Conservation (phyloP, 2,113 vertebrate species). For the Aplodontia rufa region DNA sequence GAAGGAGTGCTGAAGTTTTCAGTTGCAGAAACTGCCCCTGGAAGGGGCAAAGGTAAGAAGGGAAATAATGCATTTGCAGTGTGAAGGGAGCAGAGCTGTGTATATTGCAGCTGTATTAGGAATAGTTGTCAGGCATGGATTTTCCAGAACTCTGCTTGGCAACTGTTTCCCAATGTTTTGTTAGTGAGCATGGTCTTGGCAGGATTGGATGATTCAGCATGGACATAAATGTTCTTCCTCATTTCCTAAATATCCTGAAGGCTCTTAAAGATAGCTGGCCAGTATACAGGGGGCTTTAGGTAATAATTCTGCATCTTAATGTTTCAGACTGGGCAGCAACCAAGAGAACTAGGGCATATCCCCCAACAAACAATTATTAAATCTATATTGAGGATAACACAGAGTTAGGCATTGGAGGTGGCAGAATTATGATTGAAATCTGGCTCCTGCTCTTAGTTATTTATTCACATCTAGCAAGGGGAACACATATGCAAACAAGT, state of each 20-base stretch:
- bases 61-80: conserved; percentile 13
- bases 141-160: conserved; percentile 68
- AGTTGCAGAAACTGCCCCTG: background rate
- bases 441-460: conserved; percentile 42
- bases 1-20: conserved; percentile 46
- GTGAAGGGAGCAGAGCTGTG: background rate
- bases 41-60: conserved; percentile 33
- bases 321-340: conserved; percentile 51
- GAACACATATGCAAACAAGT: background rate
- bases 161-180: conserved; percentile 51
- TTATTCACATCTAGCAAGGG: background rate
- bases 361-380: background rate
- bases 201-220: conserved; percentile 66
- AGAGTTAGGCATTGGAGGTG: background rate
- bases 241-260: conserved; percentile 61
- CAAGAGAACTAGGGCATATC: background rate
- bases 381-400: background rate
- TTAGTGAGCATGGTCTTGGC: conserved; percentile 59
- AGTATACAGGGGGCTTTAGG: conserved; percentile 32
- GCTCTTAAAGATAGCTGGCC: conserved; percentile 28
- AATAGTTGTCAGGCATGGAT: conserved; percentile 62
- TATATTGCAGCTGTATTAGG: conserved; percentile 45
- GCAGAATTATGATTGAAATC: conserved; percentile 45
- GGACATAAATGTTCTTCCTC: conserved; percentile 46
- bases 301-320: conserved; percentile 39